Evolutionary conservation across 2,113 vertebrate species (phyloP).

Genomic region (Chaetodon trifascialis): DNA sequence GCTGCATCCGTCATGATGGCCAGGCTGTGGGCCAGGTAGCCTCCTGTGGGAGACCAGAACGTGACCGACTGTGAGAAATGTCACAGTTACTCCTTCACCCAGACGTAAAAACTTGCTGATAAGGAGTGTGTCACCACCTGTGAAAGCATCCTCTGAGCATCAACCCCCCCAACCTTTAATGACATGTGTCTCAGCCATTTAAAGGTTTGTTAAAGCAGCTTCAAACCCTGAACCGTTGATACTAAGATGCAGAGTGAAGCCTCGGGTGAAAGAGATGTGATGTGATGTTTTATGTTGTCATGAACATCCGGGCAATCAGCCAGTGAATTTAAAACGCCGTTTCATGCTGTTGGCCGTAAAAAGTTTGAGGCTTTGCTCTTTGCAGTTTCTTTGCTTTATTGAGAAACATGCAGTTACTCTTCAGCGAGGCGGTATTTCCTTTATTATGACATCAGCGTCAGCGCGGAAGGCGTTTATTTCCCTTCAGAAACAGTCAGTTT

Average conservation of each 20-base stretch:
- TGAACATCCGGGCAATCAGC: slow-evolving; percentile 25
- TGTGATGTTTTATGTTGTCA: slow-evolving; percentile 24
- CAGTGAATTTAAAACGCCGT: slow-evolving; percentile 1
- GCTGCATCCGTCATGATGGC: slow-evolving; percentile 97
- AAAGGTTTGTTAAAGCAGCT: slow-evolving; percentile 23
- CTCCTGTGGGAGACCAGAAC: slow-evolving; percentile 82
- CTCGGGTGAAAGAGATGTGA: neutral
- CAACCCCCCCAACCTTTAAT: neutral
- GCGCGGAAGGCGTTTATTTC: neutral
- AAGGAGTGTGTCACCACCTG: neutral
- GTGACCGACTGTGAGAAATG: neutral
- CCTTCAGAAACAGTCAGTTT: neutral
- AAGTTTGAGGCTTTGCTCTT: neutral
- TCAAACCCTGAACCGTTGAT: neutral
- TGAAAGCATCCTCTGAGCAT: neutral
- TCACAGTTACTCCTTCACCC: neutral
- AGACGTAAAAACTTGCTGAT: slow-evolving; percentile 4
- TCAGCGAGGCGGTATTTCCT: neutral
- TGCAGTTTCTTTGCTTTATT: neutral
- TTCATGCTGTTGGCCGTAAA: slow-evolving; percentile 5
- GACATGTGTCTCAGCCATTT: neutral
- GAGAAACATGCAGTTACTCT: neutral
- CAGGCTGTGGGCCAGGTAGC: slow-evolving; percentile 95
- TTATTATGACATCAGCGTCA: neutral
- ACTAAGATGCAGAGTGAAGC: neutral